These are phyloP conservation scores for Daptonema setosum DNA, from an alignment of 2,888 invertebrate genomes.

Conservation along the genomic window DNA sequence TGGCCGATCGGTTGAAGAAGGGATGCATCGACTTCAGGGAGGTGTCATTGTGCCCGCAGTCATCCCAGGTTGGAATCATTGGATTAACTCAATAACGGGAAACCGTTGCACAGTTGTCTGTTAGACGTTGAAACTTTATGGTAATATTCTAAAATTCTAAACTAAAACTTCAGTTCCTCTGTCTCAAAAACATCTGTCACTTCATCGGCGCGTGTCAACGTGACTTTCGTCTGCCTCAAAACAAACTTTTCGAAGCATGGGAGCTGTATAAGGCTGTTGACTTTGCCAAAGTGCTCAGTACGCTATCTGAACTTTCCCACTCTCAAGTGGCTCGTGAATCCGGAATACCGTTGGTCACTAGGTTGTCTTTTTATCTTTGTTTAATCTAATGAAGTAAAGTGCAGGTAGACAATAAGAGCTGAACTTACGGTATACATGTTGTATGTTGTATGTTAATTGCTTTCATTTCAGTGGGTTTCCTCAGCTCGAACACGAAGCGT, in stretches of 20 bases:
- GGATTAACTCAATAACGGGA: too few species aligned
- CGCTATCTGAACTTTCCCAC: constrained; percentile 65
- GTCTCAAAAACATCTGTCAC: constrained; percentile 75
- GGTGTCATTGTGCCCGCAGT: constrained; percentile 77
- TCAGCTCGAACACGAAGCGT: too few species aligned
- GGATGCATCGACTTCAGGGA: constrained; percentile 73
- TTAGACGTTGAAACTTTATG: too few species aligned
- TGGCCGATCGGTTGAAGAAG: constrained; percentile 61
- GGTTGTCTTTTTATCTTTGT: too few species aligned
- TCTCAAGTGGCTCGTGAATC: constrained; percentile 46
- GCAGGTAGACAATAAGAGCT: too few species aligned
- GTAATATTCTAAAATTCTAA: too few species aligned
- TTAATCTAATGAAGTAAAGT: too few species aligned
- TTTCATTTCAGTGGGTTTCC: too few species aligned
- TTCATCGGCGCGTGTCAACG: constrained; percentile 68
- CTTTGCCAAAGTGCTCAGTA: constrained; percentile 69
- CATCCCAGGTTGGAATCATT: constrained; percentile 97
- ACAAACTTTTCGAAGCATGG: constrained; percentile 75
- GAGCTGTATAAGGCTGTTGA: constrained; percentile 84
- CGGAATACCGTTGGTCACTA: too few species aligned
- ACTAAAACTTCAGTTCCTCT: constrained; percentile 56
- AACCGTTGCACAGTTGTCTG: too few species aligned
- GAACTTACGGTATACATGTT: too few species aligned
- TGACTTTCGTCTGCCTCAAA: constrained; percentile 56
- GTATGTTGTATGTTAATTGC: too few species aligned